Conservation (phyloP, 2,888 invertebrate genomes). For the Chloroclysta siterata region DNA sequence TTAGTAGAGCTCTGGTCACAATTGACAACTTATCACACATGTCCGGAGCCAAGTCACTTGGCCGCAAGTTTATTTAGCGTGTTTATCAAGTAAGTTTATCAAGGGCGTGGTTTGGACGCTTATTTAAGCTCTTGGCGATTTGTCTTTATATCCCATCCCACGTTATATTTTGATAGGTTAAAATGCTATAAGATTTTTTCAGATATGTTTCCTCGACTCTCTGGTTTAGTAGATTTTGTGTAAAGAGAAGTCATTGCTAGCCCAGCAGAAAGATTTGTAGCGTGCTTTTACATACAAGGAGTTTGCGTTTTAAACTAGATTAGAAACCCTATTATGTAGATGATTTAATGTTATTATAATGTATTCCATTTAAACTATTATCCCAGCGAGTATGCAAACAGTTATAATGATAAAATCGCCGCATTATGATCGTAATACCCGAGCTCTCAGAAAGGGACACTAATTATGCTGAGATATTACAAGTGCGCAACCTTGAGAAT, state of each 20-base stretch:
- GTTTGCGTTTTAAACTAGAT: conserved; percentile 5
- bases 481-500: conserved; percentile 37
- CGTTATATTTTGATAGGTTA: neutral
- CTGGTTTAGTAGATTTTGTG: neutral
- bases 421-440: conserved; percentile 16
- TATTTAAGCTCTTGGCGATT: conserved; percentile 5
- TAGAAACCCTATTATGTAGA: neutral
- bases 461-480: conserved; percentile 19
- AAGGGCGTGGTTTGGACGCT: conserved; percentile 9
- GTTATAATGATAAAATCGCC: conserved; percentile 24
- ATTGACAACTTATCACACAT: conserved; percentile 14
- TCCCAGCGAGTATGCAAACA: conserved; percentile 21
- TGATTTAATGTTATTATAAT: conserved; percentile 17
- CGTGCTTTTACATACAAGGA: neutral
- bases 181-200: neutral
- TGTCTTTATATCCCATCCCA: conserved; percentile 1
- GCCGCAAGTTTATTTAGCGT: conserved; percentile 21
- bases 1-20: conserved; percentile 1
- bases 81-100: too few species aligned
- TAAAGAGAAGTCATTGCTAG: neutral
- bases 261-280: neutral
- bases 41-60: conserved; percentile 2
- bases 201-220: neutral
- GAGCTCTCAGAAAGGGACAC: conserved; percentile 27
- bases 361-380: conserved; percentile 15